Percentiles rank a stretch among this genome's conserved stretches.
Evolutionary conservation across 1,140 invertebrate genomes (phyloP).

Genomic region (Neodiprion virginianus): DNA sequence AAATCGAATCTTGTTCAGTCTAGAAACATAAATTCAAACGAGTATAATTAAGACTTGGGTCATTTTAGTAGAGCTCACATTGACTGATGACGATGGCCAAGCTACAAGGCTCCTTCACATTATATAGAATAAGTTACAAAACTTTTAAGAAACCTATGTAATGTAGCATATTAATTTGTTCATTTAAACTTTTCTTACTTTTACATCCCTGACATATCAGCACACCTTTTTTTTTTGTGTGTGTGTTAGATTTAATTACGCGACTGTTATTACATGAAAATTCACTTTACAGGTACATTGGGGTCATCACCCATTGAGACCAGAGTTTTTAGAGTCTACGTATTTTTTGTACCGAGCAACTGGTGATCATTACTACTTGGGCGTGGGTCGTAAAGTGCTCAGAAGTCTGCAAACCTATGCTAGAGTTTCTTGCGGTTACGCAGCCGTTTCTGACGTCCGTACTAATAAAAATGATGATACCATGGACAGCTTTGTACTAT

Average conservation of each 20-base stretch:
- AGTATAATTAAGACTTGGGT: too few relatives aligned
- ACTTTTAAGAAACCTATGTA: too few relatives aligned
- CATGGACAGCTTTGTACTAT: conserved; percentile 98
- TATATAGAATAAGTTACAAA: too few relatives aligned
- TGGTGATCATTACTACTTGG: conserved; percentile 92
- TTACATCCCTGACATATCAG: too few relatives aligned
- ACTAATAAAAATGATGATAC: conserved; percentile 89
- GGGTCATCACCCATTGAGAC: conserved; percentile 95
- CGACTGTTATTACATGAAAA: neutral
- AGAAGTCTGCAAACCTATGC: conserved; percentile 90
- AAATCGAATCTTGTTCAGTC: too few relatives aligned
- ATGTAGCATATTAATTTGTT: too few relatives aligned
- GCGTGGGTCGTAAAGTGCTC: conserved; percentile 91
- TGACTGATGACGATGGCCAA: too few relatives aligned
- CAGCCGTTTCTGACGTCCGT: conserved; percentile 94
- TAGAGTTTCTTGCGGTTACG: conserved; percentile 94
- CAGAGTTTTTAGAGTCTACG: conserved; percentile 98
- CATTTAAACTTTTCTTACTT: too few relatives aligned
- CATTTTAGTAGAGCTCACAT: too few relatives aligned
- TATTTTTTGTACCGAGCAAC: conserved; percentile 97
- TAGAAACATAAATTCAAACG: too few relatives aligned
- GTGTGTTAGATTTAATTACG: neutral
- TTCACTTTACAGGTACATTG: conserved; percentile 82
- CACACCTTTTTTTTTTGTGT: too few relatives aligned
- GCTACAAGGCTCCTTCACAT: too few relatives aligned